Evolutionary conservation across 2,888 invertebrate species (phyloP), one percentile per base, ranked within the genome.

Genomic region (Lepas anatifera): DNA sequence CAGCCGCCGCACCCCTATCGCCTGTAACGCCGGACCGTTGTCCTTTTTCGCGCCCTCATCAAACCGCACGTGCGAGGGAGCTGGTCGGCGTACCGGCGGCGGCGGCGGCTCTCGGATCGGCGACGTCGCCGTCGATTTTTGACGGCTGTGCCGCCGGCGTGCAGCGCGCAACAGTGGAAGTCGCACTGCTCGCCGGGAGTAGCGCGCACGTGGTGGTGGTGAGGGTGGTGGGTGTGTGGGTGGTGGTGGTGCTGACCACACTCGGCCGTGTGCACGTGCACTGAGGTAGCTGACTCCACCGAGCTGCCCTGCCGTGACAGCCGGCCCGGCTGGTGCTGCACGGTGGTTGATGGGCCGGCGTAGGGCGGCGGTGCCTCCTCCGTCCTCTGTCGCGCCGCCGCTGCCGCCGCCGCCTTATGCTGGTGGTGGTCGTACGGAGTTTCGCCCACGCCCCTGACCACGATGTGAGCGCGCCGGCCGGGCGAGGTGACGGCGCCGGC

Each of bases 121-220:
- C 73, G 94, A 93, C 75, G 94, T 93, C 76, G 93, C 92, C 75
- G 93, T 92, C 79, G 89, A 91, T 82, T 93, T 92, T 83, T 92
- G 69, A 73, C 68, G 58, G 76, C 88, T 73, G 93, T 87, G 13
- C 93, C 92, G 80, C 92, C 94, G 81, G 94, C 93, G 85, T 95
- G 95, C 77, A 95, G 84, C 74, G 94, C 91, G 83, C 94, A 94
- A 82, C 95, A 95, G 81, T 95, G 95, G 82, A 95, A 95, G 83
- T 95, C 95, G 84, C 95, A 95, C 81, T 94, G 75, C 41, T 73
- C 73, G 46, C 71, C 71, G n/a, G 74, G 73, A 18, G 74, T 73
- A 39, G 70, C 72, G 13, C 73, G 70, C 52, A 70, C 70, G 64
- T 70, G 70, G 27, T 76, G 77, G 22, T 72, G 70, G 81, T 88